These are phyloP conservation scores for Harlomillsia oculata DNA, from an alignment of 1,140 invertebrate species.

Conservation along the genomic window DNA sequence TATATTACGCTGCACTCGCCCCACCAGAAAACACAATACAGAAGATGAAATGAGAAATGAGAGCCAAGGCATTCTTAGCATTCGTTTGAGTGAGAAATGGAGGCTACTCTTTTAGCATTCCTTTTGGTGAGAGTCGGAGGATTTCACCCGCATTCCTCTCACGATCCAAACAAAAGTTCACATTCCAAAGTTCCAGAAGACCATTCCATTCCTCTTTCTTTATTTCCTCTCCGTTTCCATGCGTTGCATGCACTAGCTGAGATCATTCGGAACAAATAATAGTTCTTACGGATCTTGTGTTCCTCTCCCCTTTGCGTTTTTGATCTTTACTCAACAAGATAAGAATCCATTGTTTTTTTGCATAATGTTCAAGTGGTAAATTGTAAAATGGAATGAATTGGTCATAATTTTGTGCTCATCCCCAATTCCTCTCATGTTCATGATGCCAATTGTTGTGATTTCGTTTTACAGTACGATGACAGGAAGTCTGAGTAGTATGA, in stretches of 20 bases:
- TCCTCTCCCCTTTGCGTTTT: background rate
- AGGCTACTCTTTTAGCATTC: too few species aligned
- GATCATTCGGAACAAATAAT: too few species aligned
- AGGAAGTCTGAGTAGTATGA: conserved; percentile 61
- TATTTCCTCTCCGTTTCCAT: background rate
- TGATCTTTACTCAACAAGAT: background rate
- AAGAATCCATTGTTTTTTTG: background rate
- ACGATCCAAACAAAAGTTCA: too few species aligned
- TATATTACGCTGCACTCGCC: too few species aligned
- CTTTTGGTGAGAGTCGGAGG: too few species aligned
- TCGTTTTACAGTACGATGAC: conserved; percentile 66
- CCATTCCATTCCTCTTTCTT: background rate
- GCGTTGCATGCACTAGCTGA: background rate
- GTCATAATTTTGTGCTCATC: conserved; percentile 3
- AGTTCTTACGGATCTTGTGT: too few species aligned
- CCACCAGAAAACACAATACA: too few species aligned
- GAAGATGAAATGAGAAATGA: too few species aligned
- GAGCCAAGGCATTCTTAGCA: too few species aligned
- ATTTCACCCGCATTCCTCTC: too few species aligned
- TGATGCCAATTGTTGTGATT: background rate
- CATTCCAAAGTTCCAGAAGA: background rate
- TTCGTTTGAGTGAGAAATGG: too few species aligned
- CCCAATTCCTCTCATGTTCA: background rate
- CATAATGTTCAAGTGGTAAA: too few species aligned
- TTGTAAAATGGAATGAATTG: background rate